Percentiles rank a stretch among this genome's conserved stretches.
Evolutionary conservation across 1,140 invertebrate species (phyloP).

Genomic region (Drosophila gunungcola): DNA sequence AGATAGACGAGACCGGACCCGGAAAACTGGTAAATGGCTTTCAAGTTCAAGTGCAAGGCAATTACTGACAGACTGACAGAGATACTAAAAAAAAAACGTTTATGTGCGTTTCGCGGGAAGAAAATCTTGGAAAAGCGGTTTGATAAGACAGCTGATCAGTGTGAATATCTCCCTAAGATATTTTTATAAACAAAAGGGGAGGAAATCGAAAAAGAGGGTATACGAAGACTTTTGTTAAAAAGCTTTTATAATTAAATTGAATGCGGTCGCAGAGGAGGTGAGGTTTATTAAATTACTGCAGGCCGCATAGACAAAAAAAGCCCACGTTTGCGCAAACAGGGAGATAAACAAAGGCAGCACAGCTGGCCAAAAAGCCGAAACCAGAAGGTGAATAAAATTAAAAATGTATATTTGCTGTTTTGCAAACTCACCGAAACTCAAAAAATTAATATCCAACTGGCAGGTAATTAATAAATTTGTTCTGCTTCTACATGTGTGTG

Average conservation of each 20-base stretch:
- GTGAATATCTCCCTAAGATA: neutral
- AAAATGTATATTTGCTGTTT: neutral
- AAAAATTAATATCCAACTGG: constrained; percentile 28
- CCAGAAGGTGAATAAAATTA: neutral
- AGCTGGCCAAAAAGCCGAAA: constrained; percentile 15
- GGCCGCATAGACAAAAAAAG: constrained; percentile 21
- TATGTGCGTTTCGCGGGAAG: neutral
- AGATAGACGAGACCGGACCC: constrained; percentile 29
- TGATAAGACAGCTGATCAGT: constrained; percentile 21
- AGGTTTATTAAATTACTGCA: constrained; percentile 34
- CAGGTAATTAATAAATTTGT: constrained; percentile 12
- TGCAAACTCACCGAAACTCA: constrained; percentile 22
- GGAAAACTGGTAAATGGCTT: constrained; percentile 58
- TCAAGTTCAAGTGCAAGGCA: constrained; percentile 75
- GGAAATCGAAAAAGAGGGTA: neutral
- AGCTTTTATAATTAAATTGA: constrained; percentile 38
- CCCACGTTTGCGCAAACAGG: constrained; percentile 1
- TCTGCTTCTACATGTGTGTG: neutral
- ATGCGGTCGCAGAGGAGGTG: neutral
- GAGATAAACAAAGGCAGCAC: constrained; percentile 19
- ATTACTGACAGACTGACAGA: constrained; percentile 34
- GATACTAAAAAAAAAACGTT: constrained; percentile 5
- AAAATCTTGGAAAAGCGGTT: constrained; percentile 1
- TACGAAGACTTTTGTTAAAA: constrained; percentile 11
- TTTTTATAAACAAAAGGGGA: neutral